Conservation (phyloP, 2,888 invertebrate genomes). For the Polyommatus iphigenia region DNA sequence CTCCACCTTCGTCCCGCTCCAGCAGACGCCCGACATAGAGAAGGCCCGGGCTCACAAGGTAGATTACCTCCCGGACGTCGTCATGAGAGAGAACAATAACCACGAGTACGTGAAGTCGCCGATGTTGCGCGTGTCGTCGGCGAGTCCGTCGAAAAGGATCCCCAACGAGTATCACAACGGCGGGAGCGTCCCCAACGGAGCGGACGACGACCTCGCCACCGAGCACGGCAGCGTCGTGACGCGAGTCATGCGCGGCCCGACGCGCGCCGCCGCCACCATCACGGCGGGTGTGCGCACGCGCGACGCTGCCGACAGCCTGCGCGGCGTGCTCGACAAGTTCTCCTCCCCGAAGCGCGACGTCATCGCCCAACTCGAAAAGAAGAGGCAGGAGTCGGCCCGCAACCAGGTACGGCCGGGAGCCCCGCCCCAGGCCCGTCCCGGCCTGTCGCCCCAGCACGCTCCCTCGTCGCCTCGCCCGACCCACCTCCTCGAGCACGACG, state of each 20-base stretch:
- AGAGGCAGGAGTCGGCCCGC: constrained; percentile 51
- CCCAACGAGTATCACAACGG: constrained; percentile 52
- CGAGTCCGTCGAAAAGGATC: constrained; percentile 47
- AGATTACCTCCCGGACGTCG: constrained; percentile 73
- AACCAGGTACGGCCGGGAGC: constrained; percentile 62
- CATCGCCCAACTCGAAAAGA: constrained; percentile 54
- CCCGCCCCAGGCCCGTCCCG: constrained; percentile 46
- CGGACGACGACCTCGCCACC: constrained; percentile 66
- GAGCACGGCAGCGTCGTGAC: constrained; percentile 84
- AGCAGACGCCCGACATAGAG: constrained; percentile 75
- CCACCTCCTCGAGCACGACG: constrained; percentile 60
- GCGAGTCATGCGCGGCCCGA: constrained; percentile 88
- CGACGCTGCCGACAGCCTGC: constrained; percentile 60
- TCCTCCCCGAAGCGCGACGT: constrained; percentile 59
- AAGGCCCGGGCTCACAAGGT: constrained; percentile 72
- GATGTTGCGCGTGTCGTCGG: constrained; percentile 40
- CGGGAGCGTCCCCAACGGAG: constrained; percentile 45
- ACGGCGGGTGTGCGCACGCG: constrained; percentile 79
- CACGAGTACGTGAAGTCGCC: constrained; percentile 44
- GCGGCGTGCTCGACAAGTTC: constrained; percentile 81
- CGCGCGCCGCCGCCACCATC: constrained; percentile 86
- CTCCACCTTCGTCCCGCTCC: constrained; percentile 72
- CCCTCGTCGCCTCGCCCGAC: constrained; percentile 85
- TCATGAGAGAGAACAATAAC: constrained; percentile 61
- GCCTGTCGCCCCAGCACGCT: constrained; percentile 54